These are phyloP conservation scores for Spialia ferax DNA, from an alignment of 2,888 invertebrate genomes.

Conservation along the genomic window DNA sequence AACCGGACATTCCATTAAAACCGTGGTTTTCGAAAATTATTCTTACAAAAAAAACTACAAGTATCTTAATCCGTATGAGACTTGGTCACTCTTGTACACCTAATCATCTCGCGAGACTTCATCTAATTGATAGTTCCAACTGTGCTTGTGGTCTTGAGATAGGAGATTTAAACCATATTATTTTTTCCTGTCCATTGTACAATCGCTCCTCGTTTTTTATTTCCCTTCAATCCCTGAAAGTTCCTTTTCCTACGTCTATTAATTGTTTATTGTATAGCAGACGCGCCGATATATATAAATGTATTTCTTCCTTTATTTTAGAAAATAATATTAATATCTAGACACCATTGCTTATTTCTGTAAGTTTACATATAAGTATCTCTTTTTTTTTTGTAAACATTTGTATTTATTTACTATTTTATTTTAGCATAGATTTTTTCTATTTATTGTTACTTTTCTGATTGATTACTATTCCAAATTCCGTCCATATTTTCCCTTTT, in stretches of 20 bases:
- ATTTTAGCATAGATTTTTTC: no score
- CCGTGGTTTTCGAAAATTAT: background rate
- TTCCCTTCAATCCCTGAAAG: background rate
- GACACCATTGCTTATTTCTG: background rate
- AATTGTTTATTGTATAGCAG: background rate
- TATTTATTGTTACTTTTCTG: no score
- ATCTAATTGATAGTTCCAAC: background rate
- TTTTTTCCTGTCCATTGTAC: background rate
- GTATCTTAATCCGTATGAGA: background rate
- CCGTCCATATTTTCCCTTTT: no score
- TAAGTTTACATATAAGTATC: no score
- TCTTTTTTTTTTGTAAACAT: background rate
- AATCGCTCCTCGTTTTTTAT: background rate
- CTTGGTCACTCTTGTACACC: background rate
- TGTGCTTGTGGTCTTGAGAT: constrained; percentile 1
- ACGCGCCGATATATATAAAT: background rate
- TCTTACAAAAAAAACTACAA: background rate
- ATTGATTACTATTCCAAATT: no score
- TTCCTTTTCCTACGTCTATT: constrained; percentile 1
- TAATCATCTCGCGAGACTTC: background rate
- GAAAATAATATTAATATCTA: constrained; percentile 1
- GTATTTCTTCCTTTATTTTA: background rate
- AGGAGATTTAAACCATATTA: background rate
- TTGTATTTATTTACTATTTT: background rate
- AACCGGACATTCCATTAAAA: background rate